These are phyloP conservation scores for Microplitis deprimator DNA, from an alignment of 2,888 invertebrate species.

Conservation along the genomic window DNA sequence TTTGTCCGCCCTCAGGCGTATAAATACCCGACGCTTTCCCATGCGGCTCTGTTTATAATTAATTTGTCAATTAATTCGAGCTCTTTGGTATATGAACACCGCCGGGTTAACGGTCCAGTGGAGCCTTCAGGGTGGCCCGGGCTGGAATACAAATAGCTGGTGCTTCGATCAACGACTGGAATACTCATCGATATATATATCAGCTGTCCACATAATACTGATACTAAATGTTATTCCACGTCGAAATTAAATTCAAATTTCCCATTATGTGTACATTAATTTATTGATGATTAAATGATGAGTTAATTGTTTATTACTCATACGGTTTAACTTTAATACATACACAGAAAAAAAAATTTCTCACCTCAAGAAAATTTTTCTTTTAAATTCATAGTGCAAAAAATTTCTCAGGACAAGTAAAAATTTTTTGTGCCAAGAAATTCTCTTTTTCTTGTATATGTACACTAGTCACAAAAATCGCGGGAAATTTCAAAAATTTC, in stretches of 20 bases:
- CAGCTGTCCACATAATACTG: background rate
- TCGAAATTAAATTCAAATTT: background rate
- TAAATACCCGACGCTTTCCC: slow-evolving; percentile 35
- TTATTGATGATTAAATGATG: no score
- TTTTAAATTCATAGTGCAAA: no score
- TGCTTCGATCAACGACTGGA: slow-evolving; percentile 40
- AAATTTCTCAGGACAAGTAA: no score
- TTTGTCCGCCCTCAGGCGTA: slow-evolving; percentile 26
- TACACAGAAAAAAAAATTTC: no score
- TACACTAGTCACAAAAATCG: no score
- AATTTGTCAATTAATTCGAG: slow-evolving; percentile 54
- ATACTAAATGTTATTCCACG: background rate
- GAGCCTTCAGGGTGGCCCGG: slow-evolving; percentile 40
- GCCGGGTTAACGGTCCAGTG: slow-evolving; percentile 18
- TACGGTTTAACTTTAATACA: no score
- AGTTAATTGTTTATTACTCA: no score
- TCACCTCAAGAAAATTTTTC: no score
- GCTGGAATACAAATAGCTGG: slow-evolving; percentile 37
- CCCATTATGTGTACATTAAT: no score
- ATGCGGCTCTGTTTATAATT: slow-evolving; percentile 51
- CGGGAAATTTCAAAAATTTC: no score
- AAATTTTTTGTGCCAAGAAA: no score
- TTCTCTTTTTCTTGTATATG: no score
- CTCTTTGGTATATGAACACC: slow-evolving; percentile 25
- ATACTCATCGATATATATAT: slow-evolving; percentile 31